Conservation (phyloP, 2,113 vertebrate genomes). For the crab-eating macaque (Macaca fascicularis) region DNA sequence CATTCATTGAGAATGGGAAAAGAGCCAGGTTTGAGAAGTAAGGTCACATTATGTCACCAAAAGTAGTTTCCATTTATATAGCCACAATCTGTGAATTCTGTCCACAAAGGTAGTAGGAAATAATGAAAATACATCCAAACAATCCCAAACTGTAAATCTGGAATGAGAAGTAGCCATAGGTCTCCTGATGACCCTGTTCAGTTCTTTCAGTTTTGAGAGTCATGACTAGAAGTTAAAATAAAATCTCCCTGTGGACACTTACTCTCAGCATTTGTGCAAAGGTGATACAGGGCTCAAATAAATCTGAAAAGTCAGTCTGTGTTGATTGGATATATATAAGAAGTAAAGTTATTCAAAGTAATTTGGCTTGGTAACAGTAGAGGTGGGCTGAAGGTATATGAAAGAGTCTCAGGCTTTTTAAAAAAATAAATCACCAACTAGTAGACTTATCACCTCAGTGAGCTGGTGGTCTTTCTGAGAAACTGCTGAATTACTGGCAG, state of each 20-base stretch:
- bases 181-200: background rate
- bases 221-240: slow-evolving; percentile 1
- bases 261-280: background rate
- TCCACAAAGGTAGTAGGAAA: background rate
- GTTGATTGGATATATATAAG: background rate
- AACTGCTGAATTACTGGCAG: background rate
- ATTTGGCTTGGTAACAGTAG: background rate
- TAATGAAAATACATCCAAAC: slow-evolving; percentile 40
- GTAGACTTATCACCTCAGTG: background rate
- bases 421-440: background rate
- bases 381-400: background rate
- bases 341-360: background rate
- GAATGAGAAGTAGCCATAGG: background rate
- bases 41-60: slow-evolving; percentile 59
- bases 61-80: slow-evolving; percentile 63
- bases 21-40: slow-evolving; percentile 44
- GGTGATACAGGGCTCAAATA: background rate
- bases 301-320: background rate
- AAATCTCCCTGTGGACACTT: background rate
- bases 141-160: background rate
- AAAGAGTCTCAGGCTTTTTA: background rate
- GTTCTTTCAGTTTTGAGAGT: background rate
- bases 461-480: background rate
- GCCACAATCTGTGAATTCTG: slow-evolving; percentile 58
- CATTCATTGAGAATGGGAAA: slow-evolving; percentile 57